Evolutionary conservation across 1,140 invertebrate genomes (phyloP).

Genomic region (Rhagoletis zephyria): DNA sequence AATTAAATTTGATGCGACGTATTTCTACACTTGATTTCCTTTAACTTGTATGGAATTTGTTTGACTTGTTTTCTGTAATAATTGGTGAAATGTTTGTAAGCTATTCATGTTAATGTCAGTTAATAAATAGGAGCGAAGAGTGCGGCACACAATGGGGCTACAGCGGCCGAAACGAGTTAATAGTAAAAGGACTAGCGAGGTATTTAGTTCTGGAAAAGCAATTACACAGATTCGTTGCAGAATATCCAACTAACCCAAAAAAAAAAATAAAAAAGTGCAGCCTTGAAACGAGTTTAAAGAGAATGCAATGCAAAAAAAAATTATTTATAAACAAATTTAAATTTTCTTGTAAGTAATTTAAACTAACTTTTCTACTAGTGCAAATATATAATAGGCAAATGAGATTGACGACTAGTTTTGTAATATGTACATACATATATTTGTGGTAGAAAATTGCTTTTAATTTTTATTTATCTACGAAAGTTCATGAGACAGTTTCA

Average conservation of each 20-base stretch:
- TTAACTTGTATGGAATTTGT: neutral
- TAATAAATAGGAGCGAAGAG: neutral
- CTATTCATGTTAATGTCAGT: neutral
- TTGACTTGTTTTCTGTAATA: neutral
- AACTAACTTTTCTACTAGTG: no score
- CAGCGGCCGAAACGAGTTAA: neutral
- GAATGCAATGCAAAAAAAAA: no score
- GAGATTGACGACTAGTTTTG: no score
- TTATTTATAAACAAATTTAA: no score
- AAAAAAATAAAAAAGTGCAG: no score
- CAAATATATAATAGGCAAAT: no score
- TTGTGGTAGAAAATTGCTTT: no score
- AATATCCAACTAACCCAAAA: neutral
- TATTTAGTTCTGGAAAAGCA: neutral
- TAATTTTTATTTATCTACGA: no score
- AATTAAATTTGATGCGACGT: constrained; percentile 40
- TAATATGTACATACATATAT: no score
- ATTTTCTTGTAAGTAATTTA: no score
- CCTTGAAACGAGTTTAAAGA: no score
- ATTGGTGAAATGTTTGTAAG: neutral
- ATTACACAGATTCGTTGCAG: neutral
- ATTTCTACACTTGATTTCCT: constrained; percentile 33
- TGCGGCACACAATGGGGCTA: neutral
- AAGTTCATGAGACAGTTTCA: no score
- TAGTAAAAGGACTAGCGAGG: neutral